Conservation (phyloP, 2,113 vertebrate species). For the Haplochromis burtoni region DNA sequence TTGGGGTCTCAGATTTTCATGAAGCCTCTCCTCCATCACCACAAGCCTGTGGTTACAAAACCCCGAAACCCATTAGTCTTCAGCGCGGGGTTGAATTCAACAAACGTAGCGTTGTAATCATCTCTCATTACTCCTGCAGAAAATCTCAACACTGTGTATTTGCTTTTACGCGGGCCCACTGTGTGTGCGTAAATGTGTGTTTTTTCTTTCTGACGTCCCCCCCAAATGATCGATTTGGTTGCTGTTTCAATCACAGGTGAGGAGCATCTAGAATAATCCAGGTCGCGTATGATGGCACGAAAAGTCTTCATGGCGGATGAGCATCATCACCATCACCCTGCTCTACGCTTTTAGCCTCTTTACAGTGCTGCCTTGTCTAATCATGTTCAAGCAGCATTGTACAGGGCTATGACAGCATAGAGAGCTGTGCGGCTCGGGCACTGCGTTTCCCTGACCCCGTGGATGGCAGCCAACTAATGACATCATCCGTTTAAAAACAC, state of each 20-base stretch:
- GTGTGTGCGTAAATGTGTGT: neutral
- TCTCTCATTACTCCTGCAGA: neutral
- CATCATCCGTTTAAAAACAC: slow-evolving; percentile 17
- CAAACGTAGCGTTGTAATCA: neutral
- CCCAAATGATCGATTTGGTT: neutral
- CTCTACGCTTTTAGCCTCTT: slow-evolving; percentile 77
- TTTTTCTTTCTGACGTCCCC: neutral
- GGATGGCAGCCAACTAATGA: slow-evolving; percentile 18
- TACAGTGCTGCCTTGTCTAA: slow-evolving; percentile 79
- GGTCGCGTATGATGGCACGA: neutral
- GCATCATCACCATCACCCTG: slow-evolving; percentile 6
- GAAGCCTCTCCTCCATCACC: slow-evolving; percentile 16
- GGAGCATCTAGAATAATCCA: neutral
- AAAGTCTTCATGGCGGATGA: slow-evolving; percentile 19
- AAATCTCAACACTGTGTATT: neutral
- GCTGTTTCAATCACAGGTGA: slow-evolving; percentile 31
- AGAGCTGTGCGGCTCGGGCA: slow-evolving; percentile 38
- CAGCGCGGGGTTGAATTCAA: neutral
- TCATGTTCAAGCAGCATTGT: slow-evolving; percentile 80
- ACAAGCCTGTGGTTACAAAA: slow-evolving; percentile 23
- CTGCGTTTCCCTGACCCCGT: slow-evolving; percentile 17
- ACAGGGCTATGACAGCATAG: slow-evolving; percentile 78
- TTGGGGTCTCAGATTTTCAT: slow-evolving; percentile 22
- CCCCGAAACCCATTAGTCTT: neutral
- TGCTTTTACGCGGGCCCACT: neutral